A percentile compares a stretch with the other conserved stretches of the same genome.
Evolutionary conservation across 1,140 invertebrate genomes (phyloP).

Genomic region (Colletes latitarsis): DNA sequence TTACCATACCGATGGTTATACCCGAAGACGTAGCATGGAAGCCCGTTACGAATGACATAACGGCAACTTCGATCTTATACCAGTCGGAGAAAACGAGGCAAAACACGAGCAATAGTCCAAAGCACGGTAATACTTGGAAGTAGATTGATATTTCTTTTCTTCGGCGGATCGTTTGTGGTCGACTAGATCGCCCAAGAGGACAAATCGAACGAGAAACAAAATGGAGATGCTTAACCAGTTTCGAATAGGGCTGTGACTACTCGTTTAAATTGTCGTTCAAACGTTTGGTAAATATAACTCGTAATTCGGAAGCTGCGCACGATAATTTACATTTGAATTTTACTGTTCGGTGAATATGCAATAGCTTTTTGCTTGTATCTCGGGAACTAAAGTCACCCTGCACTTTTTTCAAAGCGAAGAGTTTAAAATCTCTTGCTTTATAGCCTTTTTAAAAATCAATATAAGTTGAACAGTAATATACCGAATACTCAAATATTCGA

Average conservation of each 20-base stretch:
- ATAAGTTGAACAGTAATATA: too few relatives aligned
- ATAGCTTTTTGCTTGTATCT: too few relatives aligned
- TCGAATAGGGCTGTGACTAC: background rate
- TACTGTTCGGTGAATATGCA: too few relatives aligned
- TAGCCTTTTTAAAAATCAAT: too few relatives aligned
- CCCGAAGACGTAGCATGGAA: slow-evolving; percentile 23
- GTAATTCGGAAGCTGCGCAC: too few relatives aligned
- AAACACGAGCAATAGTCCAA: slow-evolving; percentile 42
- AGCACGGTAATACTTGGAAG: slow-evolving; percentile 29
- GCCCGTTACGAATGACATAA: slow-evolving; percentile 62
- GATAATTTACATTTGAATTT: too few relatives aligned
- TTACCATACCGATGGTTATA: background rate
- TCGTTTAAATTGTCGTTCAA: too few relatives aligned
- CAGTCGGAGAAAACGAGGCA: slow-evolving; percentile 32
- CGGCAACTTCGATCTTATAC: slow-evolving; percentile 46
- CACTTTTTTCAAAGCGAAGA: too few relatives aligned
- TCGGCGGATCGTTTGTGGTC: slow-evolving; percentile 42
- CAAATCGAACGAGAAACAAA: slow-evolving; percentile 20
- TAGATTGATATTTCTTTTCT: slow-evolving; percentile 45
- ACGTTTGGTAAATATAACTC: too few relatives aligned
- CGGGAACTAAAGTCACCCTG: too few relatives aligned
- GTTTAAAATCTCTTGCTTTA: too few relatives aligned
- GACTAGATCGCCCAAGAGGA: slow-evolving; percentile 25
- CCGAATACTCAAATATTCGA: too few relatives aligned
- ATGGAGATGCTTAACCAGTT: background rate